Conservation (phyloP, 2,113 vertebrate genomes). For the Rhizomys pruinosus region DNA sequence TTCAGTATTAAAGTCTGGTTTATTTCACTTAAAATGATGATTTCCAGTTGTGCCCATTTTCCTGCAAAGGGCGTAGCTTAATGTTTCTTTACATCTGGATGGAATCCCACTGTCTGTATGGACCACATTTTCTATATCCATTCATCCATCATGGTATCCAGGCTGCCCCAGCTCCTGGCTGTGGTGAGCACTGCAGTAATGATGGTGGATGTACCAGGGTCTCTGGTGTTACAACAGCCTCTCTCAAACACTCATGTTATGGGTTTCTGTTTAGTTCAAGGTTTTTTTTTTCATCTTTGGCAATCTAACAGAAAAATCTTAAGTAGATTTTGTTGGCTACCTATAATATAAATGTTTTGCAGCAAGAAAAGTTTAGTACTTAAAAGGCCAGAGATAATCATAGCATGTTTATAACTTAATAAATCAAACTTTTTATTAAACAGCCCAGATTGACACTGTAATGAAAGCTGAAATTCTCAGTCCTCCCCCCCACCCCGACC, state of each 20-base stretch:
- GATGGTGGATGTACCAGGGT: neutral
- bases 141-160: too few species aligned
- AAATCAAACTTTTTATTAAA: neutral
- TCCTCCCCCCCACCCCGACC: too few species aligned
- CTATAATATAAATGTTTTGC: neutral
- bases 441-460: neutral
- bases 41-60: neutral
- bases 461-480: neutral
- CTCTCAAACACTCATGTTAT: conserved; percentile 2
- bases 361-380: neutral
- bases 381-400: neutral
- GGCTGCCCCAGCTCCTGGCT: neutral
- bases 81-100: neutral
- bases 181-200: too few species aligned
- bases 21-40: neutral
- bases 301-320: neutral
- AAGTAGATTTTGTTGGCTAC: conserved; percentile 28
- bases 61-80: neutral
- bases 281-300: neutral
- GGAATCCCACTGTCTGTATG: neutral
- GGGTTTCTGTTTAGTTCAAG: neutral
- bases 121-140: too few species aligned
- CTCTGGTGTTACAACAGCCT: neutral
- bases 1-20: neutral
- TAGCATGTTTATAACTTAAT: neutral